These are phyloP conservation scores for Lepilemur septentrionalis DNA, from an alignment of 2,797 vertebrate genomes.

Conservation along the genomic window DNA sequence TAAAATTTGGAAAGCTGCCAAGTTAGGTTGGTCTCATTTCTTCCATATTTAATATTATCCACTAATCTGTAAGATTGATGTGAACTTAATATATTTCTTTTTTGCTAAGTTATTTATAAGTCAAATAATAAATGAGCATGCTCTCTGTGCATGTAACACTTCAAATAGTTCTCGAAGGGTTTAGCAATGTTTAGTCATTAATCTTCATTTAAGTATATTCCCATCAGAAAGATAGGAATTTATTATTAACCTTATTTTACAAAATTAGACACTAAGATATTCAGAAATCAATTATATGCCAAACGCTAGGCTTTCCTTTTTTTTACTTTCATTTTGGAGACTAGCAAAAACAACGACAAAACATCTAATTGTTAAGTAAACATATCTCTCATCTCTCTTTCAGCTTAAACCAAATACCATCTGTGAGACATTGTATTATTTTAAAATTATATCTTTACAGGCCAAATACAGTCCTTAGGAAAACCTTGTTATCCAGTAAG, in stretches of 20 bases:
- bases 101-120: slow-evolving; percentile 58
- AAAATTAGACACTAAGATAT: background rate
- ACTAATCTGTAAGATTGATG: slow-evolving; percentile 24
- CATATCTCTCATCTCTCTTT: background rate
- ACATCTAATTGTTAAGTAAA: background rate
- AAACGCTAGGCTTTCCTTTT: background rate
- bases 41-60: slow-evolving; percentile 4
- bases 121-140: slow-evolving; percentile 59
- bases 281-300: slow-evolving; percentile 25
- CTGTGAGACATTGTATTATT: background rate
- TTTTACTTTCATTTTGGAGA: slow-evolving; percentile 7
- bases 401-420: background rate
- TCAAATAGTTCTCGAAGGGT: slow-evolving; percentile 47
- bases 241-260: slow-evolving; percentile 36
- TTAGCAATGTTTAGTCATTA: slow-evolving; percentile 50
- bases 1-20: slow-evolving; percentile 25
- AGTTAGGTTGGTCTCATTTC: slow-evolving; percentile 24
- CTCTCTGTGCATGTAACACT: background rate
- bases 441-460: background rate
- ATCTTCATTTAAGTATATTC: slow-evolving; percentile 60
- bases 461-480: background rate
- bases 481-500: background rate
- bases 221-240: background rate
- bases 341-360: background rate
- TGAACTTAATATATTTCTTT: slow-evolving; percentile 45